These are phyloP conservation scores for Staurois parvus DNA, from an alignment of 2,797 vertebrate genomes.

Conservation along the genomic window DNA sequence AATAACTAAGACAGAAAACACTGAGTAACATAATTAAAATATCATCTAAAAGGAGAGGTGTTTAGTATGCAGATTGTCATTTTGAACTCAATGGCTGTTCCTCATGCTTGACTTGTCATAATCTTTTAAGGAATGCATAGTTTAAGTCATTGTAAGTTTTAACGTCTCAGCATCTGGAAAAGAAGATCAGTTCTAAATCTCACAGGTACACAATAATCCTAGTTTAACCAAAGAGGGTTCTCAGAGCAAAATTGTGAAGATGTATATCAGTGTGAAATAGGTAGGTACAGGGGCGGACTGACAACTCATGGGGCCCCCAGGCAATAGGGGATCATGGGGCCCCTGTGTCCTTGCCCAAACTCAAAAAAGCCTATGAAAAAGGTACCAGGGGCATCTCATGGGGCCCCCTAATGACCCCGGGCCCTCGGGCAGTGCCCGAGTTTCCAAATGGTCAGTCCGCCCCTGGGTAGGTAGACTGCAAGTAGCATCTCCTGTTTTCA, in stretches of 20 bases:
- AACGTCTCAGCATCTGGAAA: slow-evolving; percentile 30
- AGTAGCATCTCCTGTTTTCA: no score
- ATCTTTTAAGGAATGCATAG: slow-evolving; percentile 30
- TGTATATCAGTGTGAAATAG: background rate
- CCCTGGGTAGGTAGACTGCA: no score
- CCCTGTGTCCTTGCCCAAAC: no score
- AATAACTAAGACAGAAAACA: slow-evolving; percentile 7
- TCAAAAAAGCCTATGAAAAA: no score
- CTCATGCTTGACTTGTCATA: slow-evolving; percentile 31
- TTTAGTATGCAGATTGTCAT: slow-evolving; percentile 37
- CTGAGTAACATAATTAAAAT: slow-evolving; percentile 51
- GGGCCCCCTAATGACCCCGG: no score
- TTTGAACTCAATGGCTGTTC: slow-evolving; percentile 2
- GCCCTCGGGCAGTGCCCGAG: no score
- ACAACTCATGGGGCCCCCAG: no score
- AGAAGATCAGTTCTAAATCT: background rate
- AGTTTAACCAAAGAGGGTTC: background rate
- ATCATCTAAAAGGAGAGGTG: slow-evolving; percentile 7
- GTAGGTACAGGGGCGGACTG: no score
- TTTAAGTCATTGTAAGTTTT: slow-evolving; percentile 18
- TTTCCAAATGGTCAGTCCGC: no score
- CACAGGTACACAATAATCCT: background rate
- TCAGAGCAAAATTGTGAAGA: background rate
- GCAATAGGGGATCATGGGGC: no score
- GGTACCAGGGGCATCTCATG: no score